Evolutionary conservation across 1,140 invertebrate species (phyloP).

Genomic region (Drosophila kepulauana): DNA sequence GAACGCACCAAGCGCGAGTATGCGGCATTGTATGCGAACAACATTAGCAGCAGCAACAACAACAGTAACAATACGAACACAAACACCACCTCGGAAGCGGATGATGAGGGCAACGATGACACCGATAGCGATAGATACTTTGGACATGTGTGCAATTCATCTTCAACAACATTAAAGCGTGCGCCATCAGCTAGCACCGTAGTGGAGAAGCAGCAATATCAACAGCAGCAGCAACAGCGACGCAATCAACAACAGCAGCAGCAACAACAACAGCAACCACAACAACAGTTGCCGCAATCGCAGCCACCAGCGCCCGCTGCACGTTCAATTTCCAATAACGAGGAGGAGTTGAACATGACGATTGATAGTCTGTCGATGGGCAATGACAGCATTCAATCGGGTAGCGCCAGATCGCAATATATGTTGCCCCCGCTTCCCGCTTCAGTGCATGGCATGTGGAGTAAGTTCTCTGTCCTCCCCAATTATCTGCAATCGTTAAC

Average conservation of each 20-base stretch:
- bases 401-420: conserved; percentile 78
- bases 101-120: conserved; percentile 78
- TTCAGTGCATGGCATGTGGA: conserved; percentile 70
- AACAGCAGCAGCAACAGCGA: conserved; percentile 29
- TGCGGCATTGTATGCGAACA: conserved; percentile 61
- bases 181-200: conserved; percentile 62
- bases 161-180: conserved; percentile 66
- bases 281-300: conserved; percentile 7
- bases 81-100: conserved; percentile 74
- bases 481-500: background rate
- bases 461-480: conserved; percentile 43
- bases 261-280: conserved; percentile 23
- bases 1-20: conserved; percentile 79
- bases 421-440: conserved; percentile 80
- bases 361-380: conserved; percentile 74
- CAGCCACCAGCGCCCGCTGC: conserved; percentile 13
- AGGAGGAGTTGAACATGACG: conserved; percentile 65
- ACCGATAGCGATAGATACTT: conserved; percentile 74
- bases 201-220: conserved; percentile 56
- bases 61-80: conserved; percentile 30
- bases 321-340: conserved; percentile 52
- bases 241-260: conserved; percentile 31
- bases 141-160: conserved; percentile 52
- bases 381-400: conserved; percentile 77
- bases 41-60: conserved; percentile 31